A percentile compares a stretch with the other conserved stretches of the same genome.
phyloP scores from a whole-genome alignment of 2,113 vertebrate species.

The Phodopus roborovskii region DNA sequence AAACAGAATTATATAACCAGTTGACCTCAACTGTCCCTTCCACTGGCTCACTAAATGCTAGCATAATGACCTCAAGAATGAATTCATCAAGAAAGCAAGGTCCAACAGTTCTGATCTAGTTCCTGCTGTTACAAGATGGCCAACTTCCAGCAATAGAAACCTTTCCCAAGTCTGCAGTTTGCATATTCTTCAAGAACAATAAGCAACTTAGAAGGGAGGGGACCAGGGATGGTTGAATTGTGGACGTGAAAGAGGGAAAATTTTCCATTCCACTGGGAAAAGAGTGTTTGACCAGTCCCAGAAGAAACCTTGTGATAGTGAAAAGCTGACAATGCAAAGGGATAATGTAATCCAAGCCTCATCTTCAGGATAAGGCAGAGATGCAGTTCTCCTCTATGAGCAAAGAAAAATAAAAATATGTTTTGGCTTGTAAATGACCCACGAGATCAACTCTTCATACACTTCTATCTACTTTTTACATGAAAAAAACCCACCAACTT shows the following conservation, averaged over 20 bases:
- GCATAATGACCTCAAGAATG: background rate
- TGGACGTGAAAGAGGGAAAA: background rate
- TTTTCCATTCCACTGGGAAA: background rate
- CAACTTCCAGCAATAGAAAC: background rate
- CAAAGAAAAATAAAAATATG: background rate
- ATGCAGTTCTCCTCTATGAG: background rate
- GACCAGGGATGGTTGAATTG: background rate
- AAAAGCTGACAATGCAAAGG: background rate
- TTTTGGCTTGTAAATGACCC: background rate
- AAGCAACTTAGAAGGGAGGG: background rate
- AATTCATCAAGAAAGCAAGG: background rate
- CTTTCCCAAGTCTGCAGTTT: background rate
- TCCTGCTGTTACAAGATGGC: background rate
- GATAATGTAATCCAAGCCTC: background rate
- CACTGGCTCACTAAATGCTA: background rate
- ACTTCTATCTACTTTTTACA: background rate
- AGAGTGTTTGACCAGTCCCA: background rate
- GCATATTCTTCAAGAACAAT: background rate
- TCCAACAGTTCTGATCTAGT: background rate
- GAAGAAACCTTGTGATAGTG: background rate
- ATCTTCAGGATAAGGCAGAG: background rate
- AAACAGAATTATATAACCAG: background rate
- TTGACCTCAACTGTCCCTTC: background rate
- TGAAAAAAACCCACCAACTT: background rate
- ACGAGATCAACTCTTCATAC: background rate